Evolutionary conservation across 1,140 invertebrate species (phyloP).

Genomic region (Panagrolaimus sp.): DNA sequence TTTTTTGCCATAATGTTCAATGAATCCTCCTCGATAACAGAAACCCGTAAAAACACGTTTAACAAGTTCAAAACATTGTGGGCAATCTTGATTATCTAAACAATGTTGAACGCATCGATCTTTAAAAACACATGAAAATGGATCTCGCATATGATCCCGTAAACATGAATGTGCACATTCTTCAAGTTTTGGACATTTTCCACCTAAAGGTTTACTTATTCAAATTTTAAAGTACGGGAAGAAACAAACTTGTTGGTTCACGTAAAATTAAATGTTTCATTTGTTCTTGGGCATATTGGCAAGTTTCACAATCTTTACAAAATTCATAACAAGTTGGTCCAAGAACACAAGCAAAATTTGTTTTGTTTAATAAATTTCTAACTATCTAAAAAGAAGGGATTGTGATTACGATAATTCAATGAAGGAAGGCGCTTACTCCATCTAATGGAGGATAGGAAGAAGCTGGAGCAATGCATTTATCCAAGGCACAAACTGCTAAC

Average conservation of each 20-base stretch:
- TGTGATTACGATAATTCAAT: neutral
- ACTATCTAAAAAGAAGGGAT: conserved; percentile 19
- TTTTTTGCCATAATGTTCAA: conserved; percentile 32
- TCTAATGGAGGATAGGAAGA: conserved; percentile 25
- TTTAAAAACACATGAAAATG: conserved; percentile 31
- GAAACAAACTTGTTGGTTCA: conserved; percentile 8
- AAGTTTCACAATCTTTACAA: conserved; percentile 25
- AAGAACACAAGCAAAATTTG: conserved; percentile 33
- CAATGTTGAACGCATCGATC: conserved; percentile 26
- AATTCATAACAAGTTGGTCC: conserved; percentile 30
- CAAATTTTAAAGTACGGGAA: neutral
- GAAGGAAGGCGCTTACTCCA: neutral
- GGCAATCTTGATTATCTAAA: conserved; percentile 25
- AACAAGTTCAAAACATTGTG: conserved; percentile 29
- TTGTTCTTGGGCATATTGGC: conserved; percentile 34
- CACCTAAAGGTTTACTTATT: conserved; percentile 15
- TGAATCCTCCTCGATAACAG: conserved; percentile 27
- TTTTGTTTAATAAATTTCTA: conserved; percentile 21
- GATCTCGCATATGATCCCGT: conserved; percentile 26
- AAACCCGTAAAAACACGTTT: conserved; percentile 35
- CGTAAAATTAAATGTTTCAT: conserved; percentile 27
- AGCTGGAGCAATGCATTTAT: conserved; percentile 28
- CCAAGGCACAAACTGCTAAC: conserved; percentile 33
- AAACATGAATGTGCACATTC: conserved; percentile 32
- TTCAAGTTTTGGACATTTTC: conserved; percentile 30